Conservation (phyloP, 2,113 vertebrate species). For the Globicephala melas region DNA sequence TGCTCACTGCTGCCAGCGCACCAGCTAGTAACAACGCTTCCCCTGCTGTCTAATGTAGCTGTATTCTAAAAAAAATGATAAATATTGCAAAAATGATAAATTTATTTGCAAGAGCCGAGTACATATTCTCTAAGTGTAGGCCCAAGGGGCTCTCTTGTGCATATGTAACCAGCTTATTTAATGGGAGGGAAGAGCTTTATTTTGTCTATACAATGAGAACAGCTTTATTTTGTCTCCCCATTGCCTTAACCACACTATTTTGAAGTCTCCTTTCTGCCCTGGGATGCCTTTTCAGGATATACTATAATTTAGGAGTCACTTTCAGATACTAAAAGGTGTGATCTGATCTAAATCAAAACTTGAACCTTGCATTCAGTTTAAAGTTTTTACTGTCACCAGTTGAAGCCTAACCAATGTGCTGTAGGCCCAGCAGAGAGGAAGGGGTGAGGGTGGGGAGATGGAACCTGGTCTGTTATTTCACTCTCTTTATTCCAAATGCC, state of each 20-base stretch:
- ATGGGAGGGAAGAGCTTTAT: neutral
- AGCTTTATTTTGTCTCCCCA: neutral
- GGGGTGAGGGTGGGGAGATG: fast-evolving
- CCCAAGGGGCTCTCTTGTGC: neutral
- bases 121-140: neutral
- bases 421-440: neutral
- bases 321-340: neutral
- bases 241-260: neutral
- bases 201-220: neutral
- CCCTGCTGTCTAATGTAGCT: neutral
- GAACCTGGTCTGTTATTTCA: neutral
- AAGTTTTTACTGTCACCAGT: neutral
- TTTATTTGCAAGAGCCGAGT: neutral
- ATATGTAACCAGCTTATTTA: neutral
- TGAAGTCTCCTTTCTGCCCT: neutral
- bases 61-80: neutral
- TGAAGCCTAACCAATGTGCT: neutral
- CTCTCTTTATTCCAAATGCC: neutral
- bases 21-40: neutral
- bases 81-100: neutral
- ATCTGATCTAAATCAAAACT: neutral
- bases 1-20: neutral
- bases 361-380: neutral
- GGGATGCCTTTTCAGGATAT: neutral
- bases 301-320: neutral